phyloP scores from a whole-genome alignment of 2,888 invertebrate genomes.

The Diloba caeruleocephala region DNA sequence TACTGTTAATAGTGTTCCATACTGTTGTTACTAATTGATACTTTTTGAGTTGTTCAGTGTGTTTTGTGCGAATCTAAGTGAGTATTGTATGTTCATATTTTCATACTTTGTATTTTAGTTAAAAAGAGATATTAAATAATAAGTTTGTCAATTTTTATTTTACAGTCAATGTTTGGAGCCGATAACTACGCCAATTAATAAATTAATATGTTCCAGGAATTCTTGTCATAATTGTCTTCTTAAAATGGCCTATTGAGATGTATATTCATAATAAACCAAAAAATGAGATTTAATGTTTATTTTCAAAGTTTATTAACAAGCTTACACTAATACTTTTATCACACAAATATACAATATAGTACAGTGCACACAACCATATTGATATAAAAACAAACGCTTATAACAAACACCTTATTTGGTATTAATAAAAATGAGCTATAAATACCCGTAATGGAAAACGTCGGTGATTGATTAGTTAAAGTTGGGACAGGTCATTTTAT shows the following conservation, averaged over 20 bases:
- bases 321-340: constrained; percentile 69
- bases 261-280: constrained; percentile 29
- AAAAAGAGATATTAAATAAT: neutral
- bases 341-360: constrained; percentile 63
- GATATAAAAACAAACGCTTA: constrained; percentile 46
- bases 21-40: constrained; percentile 39
- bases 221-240: constrained; percentile 47
- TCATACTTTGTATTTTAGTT: neutral
- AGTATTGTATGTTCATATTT: constrained; percentile 32
- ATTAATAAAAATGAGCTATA: constrained; percentile 55
- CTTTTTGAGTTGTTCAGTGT: constrained; percentile 39
- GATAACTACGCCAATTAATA: constrained; percentile 78
- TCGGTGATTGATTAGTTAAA: constrained; percentile 51
- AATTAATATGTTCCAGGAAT: constrained; percentile 21
- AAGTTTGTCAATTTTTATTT: constrained; percentile 62
- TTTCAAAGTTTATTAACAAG: constrained; percentile 69
- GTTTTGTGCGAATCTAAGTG: constrained; percentile 35
- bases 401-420: constrained; percentile 66
- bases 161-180: constrained; percentile 85
- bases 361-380: constrained; percentile 73
- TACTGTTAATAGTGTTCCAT: constrained; percentile 41
- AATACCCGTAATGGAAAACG: constrained; percentile 68
- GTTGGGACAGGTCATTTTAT: constrained; percentile 19
- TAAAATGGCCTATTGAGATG: constrained; percentile 11
- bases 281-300: constrained; percentile 56